A percentile compares a stretch with the other conserved stretches of the same genome.
Conservation (phyloP, 2,888 invertebrate genomes). For the Zaprionus obscuricornis region DNA sequence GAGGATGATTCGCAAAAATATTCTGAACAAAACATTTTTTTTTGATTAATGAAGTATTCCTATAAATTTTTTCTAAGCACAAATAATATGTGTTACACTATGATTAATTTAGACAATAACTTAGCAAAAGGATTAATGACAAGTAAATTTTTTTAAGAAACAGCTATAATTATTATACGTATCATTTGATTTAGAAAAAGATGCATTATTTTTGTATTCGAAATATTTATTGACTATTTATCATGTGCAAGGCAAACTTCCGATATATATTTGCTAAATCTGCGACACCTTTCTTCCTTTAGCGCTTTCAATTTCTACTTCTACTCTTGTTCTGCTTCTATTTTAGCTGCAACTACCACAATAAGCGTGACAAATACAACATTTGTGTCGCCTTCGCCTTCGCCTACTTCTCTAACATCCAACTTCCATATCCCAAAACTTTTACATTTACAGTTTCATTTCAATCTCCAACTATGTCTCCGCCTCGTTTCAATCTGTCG, state of each 20-base stretch:
- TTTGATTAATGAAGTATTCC: constrained; percentile 28
- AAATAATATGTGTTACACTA: constrained; percentile 40
- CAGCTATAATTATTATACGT: constrained; percentile 30
- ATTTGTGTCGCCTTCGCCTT: constrained; percentile 74
- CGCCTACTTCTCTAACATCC: no score
- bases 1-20: constrained; percentile 22
- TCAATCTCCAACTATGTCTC: background rate
- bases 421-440: no score
- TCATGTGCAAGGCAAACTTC: no score
- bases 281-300: background rate
- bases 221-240: constrained; percentile 41
- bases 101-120: constrained; percentile 2
- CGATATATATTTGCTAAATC: no score
- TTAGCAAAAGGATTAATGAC: constrained; percentile 59
- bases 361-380: constrained; percentile 79
- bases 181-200: constrained; percentile 43
- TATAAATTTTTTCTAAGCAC: constrained; percentile 13
- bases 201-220: background rate
- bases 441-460: no score
- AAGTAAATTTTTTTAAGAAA: constrained; percentile 40
- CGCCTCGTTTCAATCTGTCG: constrained; percentile 69
- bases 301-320: constrained; percentile 1
- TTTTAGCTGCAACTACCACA: constrained; percentile 76
- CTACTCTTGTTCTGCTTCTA: constrained; percentile 19
- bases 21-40: background rate